Evolutionary conservation across 1,140 invertebrate genomes (phyloP), one percentile per base, ranked within the genome.

Genomic region (Drosophila varians): DNA sequence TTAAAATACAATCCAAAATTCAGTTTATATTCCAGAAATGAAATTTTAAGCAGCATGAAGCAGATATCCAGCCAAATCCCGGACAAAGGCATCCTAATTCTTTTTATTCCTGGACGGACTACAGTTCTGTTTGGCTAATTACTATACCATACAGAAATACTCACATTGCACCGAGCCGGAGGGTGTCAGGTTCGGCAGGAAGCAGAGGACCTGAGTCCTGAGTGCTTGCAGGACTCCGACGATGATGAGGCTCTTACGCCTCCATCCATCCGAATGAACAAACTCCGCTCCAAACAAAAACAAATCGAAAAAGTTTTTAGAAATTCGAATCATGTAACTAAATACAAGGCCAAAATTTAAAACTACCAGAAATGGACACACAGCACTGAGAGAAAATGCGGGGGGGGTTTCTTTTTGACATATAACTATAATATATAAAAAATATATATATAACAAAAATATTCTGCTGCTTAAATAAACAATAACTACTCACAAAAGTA

Each of bases 261-360:
- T 38, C 8, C 28, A 11, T 9, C n/a, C n/a, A n/a, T 21, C 4
- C 21, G 4, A 21, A 21, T 21, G 34, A 1, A 9, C 34, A n/a
- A 36, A 21, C 21, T 11, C 3, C 34, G 14, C 46, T n/a, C n/a
- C 26, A 53, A 65, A 28, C 64, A 66, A 68, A 68, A 68, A 66
- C 61, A 66, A 68, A 53, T 68, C 47, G 38, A 68, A 68, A 66
- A 68, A 68, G 26, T 86, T 86, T 83, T 86, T 56, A 80, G 80
- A 86, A 86, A 86, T 86, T 86, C 80, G 82, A 86, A 86, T 76
- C 80, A 86, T 86, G 80, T 86, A 86, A 86, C 82, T 57, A 69
- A 86, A 86, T 86, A 86, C 76, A 83, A 38, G 66, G 56, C 71
- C 23, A 19, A 83, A 77, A 83, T 83, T 84, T 70, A 83, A 78